These are phyloP conservation scores for Megaceryle alcyon DNA, from an alignment of 2,797 vertebrate species.

Conservation along the genomic window DNA sequence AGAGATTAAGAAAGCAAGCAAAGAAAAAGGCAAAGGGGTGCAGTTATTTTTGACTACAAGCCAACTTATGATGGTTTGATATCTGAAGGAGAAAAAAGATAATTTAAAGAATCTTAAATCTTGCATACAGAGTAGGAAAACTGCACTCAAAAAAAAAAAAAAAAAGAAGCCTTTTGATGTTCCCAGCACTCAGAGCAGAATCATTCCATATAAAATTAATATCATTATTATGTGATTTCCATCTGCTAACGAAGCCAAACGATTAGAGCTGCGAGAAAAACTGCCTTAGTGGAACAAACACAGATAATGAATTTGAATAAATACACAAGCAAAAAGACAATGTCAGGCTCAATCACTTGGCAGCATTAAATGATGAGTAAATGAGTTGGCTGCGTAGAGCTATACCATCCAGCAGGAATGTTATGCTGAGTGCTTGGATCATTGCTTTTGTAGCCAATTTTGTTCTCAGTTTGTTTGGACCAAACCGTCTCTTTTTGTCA, in stretches of 20 bases:
- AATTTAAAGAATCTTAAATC: background rate
- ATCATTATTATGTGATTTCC: constrained; percentile 59
- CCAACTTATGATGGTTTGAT: background rate
- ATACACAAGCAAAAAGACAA: constrained; percentile 43
- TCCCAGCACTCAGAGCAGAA: constrained; percentile 15
- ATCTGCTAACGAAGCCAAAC: constrained; percentile 38
- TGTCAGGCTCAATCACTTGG: constrained; percentile 9
- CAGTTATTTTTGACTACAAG: background rate
- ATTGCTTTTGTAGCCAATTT: background rate
- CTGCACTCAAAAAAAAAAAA: background rate
- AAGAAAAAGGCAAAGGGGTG: background rate
- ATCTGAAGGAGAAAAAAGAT: background rate
- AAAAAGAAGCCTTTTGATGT: background rate
- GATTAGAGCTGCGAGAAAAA: constrained; percentile 51
- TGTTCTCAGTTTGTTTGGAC: background rate
- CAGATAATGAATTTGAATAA: constrained; percentile 47
- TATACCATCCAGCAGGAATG: background rate
- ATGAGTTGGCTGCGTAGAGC: background rate
- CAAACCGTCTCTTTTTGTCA: background rate
- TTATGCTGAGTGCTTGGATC: background rate
- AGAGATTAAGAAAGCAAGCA: background rate
- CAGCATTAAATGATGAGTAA: background rate
- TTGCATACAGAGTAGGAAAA: background rate
- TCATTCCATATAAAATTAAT: constrained; percentile 57
- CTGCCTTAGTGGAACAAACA: constrained; percentile 53